Conservation (phyloP, 2,888 invertebrate species). For the Sminthurinus aureus region DNA sequence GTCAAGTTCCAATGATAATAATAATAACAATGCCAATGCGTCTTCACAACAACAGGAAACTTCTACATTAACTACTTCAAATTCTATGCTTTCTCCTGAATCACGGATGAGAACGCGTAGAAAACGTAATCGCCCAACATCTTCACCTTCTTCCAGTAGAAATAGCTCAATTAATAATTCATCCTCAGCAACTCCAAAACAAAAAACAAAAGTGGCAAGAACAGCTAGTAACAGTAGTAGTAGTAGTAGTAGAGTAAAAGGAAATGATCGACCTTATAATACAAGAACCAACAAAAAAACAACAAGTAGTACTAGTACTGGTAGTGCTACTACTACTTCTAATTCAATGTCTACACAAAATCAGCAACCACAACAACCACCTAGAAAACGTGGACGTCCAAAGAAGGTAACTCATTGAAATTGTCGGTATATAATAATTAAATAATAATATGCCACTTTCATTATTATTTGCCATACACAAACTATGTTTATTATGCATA, state of each 20-base stretch:
- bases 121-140: not conserved
- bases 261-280: not conserved
- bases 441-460: no score
- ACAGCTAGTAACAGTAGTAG: no score
- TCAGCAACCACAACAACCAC: not conserved
- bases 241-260: not conserved
- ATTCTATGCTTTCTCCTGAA: not conserved
- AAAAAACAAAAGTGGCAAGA: no score
- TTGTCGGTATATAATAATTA: not conserved
- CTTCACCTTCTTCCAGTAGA: not conserved
- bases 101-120: not conserved
- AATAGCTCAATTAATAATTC: not conserved
- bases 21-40: not conserved
- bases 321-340: no score
- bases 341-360: not conserved
- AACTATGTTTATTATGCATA: no score
- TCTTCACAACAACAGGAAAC: slow-evolving; percentile 7
- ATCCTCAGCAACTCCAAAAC: not conserved
- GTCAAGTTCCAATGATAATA: not conserved
- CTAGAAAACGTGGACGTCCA: not conserved
- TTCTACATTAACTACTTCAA: not conserved
- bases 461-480: no score
- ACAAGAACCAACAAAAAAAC: not conserved
- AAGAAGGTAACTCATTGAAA: not conserved
- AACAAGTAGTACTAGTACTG: no score